Conservation (phyloP, 2,888 invertebrate species). For the Itoplectis maculator region DNA sequence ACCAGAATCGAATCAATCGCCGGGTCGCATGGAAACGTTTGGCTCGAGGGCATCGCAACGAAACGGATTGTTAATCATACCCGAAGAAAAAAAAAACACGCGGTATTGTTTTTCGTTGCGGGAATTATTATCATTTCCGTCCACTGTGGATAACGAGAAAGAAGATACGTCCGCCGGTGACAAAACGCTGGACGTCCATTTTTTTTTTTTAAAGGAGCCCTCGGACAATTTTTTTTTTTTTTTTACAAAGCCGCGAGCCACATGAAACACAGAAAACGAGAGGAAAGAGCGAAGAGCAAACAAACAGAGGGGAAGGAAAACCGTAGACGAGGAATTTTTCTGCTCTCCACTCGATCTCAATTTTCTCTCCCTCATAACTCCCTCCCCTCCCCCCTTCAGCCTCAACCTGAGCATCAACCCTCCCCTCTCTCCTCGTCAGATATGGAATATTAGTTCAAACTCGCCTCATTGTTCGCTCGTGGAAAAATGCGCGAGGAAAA, state of each 20-base stretch:
- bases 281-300: slow-evolving; percentile 16
- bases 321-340: background rate
- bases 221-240: background rate
- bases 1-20: slow-evolving; percentile 11
- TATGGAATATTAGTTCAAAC: slow-evolving; percentile 12
- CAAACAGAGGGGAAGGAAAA: background rate
- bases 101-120: background rate
- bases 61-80: slow-evolving; percentile 4
- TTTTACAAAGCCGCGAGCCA: slow-evolving; percentile 3
- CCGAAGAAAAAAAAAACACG: background rate
- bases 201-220: no score
- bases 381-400: no score
- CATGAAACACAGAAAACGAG: slow-evolving; percentile 10
- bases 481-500: background rate
- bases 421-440: background rate
- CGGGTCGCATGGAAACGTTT: background rate
- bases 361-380: background rate
- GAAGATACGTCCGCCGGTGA: background rate
- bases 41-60: background rate
- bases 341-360: slow-evolving; percentile 13
- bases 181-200: slow-evolving; percentile 1
- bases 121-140: background rate
- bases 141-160: background rate
- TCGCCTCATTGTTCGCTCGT: slow-evolving; percentile 3
- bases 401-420: no score